Evolutionary conservation across 2,888 invertebrate genomes (phyloP).

Genomic region (Heliconius sara): DNA sequence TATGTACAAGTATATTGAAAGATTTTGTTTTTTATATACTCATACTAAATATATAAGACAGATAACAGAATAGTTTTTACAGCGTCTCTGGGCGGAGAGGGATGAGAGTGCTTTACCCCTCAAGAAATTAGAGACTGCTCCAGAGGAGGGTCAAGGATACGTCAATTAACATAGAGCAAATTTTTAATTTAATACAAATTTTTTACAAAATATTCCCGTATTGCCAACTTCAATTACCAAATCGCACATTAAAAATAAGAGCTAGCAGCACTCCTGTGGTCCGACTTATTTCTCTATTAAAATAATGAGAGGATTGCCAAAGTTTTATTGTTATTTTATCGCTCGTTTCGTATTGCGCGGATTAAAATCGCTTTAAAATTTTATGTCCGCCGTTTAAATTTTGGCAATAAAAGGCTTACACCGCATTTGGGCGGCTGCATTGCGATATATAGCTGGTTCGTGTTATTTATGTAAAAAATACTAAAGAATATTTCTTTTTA

Average conservation of each 20-base stretch:
- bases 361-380: constrained; percentile 21
- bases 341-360: constrained; percentile 39
- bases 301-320: constrained; percentile 55
- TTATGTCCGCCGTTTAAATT: constrained; percentile 21
- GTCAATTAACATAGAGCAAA: too few species aligned
- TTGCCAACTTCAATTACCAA: constrained; percentile 50
- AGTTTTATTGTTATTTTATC: constrained; percentile 54
- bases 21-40: too few species aligned
- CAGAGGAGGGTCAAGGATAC: too few species aligned
- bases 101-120: too few species aligned
- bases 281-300: constrained; percentile 63
- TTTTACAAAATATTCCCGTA: too few species aligned
- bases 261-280: constrained; percentile 54
- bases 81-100: too few species aligned
- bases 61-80: too few species aligned
- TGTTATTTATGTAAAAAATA: constrained; percentile 2
- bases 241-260: constrained; percentile 64
- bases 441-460: neutral
- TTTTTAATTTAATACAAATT: too few species aligned
- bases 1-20: too few species aligned
- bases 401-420: constrained; percentile 31
- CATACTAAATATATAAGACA: too few species aligned
- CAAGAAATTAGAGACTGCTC: too few species aligned
- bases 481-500: neutral
- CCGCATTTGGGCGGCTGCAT: constrained; percentile 12